A percentile compares a stretch with the other conserved stretches of the same genome.
These are phyloP conservation scores for Geotrypetes seraphini DNA, from an alignment of 2,797 vertebrate species.

Conservation along the genomic window DNA sequence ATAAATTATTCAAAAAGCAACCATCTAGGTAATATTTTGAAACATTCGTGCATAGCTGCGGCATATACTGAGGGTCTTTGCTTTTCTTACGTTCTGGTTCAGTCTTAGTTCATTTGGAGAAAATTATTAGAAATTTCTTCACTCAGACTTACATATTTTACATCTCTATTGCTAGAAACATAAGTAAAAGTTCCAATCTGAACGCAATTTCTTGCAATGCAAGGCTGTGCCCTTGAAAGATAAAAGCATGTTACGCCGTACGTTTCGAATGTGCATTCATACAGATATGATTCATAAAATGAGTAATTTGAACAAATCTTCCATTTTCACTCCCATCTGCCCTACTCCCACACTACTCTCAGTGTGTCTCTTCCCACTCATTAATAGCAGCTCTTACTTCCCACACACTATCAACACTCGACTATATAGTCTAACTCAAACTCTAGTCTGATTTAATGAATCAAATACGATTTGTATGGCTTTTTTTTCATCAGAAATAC, in stretches of 20 bases:
- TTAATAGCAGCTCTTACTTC: constrained; percentile 23
- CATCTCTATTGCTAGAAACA: too few relatives aligned
- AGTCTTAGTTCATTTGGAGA: too few relatives aligned
- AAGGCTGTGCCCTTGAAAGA: background rate
- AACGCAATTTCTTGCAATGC: background rate
- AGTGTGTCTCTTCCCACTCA: constrained; percentile 17
- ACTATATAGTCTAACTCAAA: constrained; percentile 23
- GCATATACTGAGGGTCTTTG: too few relatives aligned
- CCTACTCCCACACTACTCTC: constrained; percentile 23
- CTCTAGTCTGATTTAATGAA: constrained; percentile 8
- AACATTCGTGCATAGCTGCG: too few relatives aligned
- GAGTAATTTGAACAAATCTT: constrained; percentile 23
- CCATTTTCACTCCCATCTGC: constrained; percentile 21
- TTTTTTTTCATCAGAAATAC: constrained; percentile 18
- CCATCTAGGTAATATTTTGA: too few relatives aligned
- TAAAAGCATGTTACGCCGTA: background rate
- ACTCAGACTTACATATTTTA: too few relatives aligned
- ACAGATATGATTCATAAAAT: constrained; percentile 20
- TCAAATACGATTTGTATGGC: constrained; percentile 33
- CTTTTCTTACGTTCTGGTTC: too few relatives aligned
- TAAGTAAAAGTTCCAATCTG: too few relatives aligned
- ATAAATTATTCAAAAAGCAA: too few relatives aligned
- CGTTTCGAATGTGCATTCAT: background rate
- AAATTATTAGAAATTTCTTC: too few relatives aligned
- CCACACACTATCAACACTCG: constrained; percentile 23